Evolutionary conservation across 2,888 invertebrate species (phyloP), one percentile per base, ranked within the genome.

Genomic region (Euzetes globulus): DNA sequence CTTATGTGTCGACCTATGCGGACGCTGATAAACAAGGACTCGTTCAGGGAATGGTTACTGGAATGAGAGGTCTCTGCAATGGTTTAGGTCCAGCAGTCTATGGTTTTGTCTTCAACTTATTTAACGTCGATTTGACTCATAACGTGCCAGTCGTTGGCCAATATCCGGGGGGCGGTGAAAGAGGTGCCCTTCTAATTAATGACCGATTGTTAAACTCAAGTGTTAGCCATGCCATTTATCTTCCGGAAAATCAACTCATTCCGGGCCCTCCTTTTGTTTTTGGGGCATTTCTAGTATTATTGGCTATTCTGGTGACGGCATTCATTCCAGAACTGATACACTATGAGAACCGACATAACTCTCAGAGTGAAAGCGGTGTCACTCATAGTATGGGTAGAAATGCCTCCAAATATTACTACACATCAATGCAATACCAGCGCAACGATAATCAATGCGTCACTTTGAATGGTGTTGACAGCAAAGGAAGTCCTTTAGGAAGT

Each of bases 261-360:
- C 97, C 97, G 50, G 99, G 99, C 0, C 99, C 99, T 75, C 98
- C 99, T 17, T 99, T 99, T 84, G 93, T 98, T 77, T 91, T 98
- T 84, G 99, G 99, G 76, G 95, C 98, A 73, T 86, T 98, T 82
- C 88, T 99, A 84, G 98, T 98, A 79, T 90, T 98, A 80, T 90
- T 94, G 83, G 98, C 98, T 76, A 88, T 99, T 80, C 85, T 97
- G 80, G 95, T 98, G 33, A 84, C 85, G 13, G 82, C 83, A 50
- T 13, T 58, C 78, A 85, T 85, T 72, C 84, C 84, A 13, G 81
- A 82, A 19, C 25, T 74, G 1, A 60, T 76, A 25, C 74, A 74
- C 37, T 76, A 76, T 47, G 27, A 68, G 25, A 45, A 41, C 27
- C 27, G 25, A 27, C 60, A 60, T 60, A 60, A 60, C 25, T 25